These are phyloP conservation scores for Motacilla alba DNA, from an alignment of 2,113 vertebrate genomes.

Conservation along the genomic window DNA sequence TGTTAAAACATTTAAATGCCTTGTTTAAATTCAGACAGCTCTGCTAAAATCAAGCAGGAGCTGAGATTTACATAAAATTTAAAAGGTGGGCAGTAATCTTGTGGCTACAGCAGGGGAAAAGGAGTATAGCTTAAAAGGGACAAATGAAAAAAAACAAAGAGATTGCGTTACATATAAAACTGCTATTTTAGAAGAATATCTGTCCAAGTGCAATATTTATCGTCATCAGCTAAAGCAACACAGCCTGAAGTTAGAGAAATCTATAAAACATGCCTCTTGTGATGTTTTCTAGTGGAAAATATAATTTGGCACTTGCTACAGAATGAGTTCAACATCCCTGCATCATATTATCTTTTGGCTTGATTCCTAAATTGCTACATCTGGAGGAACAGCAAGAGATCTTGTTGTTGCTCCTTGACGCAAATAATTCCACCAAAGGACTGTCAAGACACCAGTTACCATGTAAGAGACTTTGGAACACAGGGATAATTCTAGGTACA, in stretches of 20 bases:
- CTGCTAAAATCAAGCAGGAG: background rate
- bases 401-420: background rate
- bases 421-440: conserved; percentile 26
- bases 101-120: background rate
- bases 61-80: background rate
- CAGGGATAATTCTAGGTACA: background rate
- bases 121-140: background rate
- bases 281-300: conserved; percentile 35
- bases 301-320: conserved; percentile 42
- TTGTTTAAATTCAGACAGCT: background rate
- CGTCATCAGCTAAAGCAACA: background rate
- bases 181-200: background rate
- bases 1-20: background rate
- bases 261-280: conserved; percentile 18
- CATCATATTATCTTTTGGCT: conserved; percentile 25
- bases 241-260: background rate
- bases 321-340: conserved; percentile 29
- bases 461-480: background rate
- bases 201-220: conserved; percentile 32
- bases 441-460: background rate
- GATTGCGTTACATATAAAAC: background rate
- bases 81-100: background rate
- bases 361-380: conserved; percentile 38
- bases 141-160: background rate
- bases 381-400: conserved; percentile 49